Evolutionary conservation across 2,888 invertebrate species (phyloP).

Genomic region (Hipparchia sbordonii): DNA sequence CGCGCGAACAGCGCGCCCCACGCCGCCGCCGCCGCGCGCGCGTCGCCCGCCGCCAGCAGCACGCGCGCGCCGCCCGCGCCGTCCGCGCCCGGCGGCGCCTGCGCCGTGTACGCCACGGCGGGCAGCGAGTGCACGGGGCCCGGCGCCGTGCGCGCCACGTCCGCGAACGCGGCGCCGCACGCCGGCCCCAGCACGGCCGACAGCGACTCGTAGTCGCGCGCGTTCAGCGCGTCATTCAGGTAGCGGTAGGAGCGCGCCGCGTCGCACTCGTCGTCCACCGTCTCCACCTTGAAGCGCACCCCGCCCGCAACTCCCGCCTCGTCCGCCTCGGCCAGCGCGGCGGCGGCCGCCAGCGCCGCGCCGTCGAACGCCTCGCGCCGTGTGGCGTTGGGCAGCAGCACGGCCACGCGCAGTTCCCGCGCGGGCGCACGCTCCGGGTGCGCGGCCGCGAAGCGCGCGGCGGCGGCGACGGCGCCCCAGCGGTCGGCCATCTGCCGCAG

Average conservation of each 20-base stretch:
- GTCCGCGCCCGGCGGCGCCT: constrained; percentile 49
- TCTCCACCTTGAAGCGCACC: constrained; percentile 55
- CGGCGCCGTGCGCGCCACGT: constrained; percentile 57
- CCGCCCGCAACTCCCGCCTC: constrained; percentile 48
- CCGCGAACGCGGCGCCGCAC: constrained; percentile 65
- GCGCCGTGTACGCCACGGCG: constrained; percentile 62
- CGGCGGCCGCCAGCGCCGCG: constrained; percentile 53
- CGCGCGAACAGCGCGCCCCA: constrained; percentile 50
- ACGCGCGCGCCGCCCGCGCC: constrained; percentile 43
- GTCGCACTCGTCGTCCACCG: constrained; percentile 63
- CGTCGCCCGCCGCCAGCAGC: constrained; percentile 55
- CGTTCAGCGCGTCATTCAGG: constrained; percentile 60
- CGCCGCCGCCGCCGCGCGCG: constrained; percentile 46
- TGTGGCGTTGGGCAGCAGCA: constrained; percentile 50
- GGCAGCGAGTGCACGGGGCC: constrained; percentile 60
- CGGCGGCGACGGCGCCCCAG: constrained; percentile 47
- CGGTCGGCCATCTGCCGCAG: constrained; percentile 44
- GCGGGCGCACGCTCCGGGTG: constrained; percentile 45
- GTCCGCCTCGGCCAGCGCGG: constrained; percentile 61
- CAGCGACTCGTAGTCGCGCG: constrained; percentile 61
- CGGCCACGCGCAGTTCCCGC: constrained; percentile 56
- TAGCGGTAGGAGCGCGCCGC: constrained; percentile 62
- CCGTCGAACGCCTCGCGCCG: constrained; percentile 51
- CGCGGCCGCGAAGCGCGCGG: constrained; percentile 46
- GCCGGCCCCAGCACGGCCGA: constrained; percentile 67